Evolutionary conservation across 1,140 invertebrate species (phyloP), one percentile per base, ranked within the genome.

Genomic region (Drosophila arizonae): DNA sequence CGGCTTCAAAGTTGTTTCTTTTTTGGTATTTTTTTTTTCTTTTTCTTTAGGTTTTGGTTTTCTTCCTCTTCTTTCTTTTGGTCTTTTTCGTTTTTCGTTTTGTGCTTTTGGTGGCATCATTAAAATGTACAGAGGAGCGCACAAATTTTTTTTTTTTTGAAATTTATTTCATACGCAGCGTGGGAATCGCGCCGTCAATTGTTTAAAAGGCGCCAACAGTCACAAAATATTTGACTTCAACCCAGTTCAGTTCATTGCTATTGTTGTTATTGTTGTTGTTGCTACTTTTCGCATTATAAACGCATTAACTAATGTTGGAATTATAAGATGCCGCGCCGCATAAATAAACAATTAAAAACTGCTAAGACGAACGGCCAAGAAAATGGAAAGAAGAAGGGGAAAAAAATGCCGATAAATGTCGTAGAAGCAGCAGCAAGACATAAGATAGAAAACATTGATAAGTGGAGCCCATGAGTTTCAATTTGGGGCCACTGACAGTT

Each of bases 161-260:
- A 76, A 86, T 86, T 86, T 86, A 82, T 82, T 87, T 87, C 79
- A 88, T 88, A 87, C 82, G 82, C 82, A 88, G 82, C 84, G 82
- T 87, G 82, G 82, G 82, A 87, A 87, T 88, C 52, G 76, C 65
- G 36, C 72, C 72, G 67, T 82, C 84, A 82, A 88, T 88, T 88
- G 82, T 87, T 82, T 43, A 81, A 73, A 72, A 81, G 78, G 81
- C 82, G 81, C 81, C 80, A 84, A 82, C 54, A 62, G 41, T 62
- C 72, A 73, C 46, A 63, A 58, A 58, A 48, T 21, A 48, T 55
- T 46, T 4, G 50, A 36, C 26, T 62, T 62, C 15, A 3, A 54
- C 28, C 36, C 36, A 13, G 36, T 10, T 13, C 33, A 24, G 21
- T 30, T 30, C 6, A 39, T 57, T 39, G 26, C 36, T 41, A 24